Conservation (phyloP, 2,797 vertebrate species). For the Xerus rutilus region DNA sequence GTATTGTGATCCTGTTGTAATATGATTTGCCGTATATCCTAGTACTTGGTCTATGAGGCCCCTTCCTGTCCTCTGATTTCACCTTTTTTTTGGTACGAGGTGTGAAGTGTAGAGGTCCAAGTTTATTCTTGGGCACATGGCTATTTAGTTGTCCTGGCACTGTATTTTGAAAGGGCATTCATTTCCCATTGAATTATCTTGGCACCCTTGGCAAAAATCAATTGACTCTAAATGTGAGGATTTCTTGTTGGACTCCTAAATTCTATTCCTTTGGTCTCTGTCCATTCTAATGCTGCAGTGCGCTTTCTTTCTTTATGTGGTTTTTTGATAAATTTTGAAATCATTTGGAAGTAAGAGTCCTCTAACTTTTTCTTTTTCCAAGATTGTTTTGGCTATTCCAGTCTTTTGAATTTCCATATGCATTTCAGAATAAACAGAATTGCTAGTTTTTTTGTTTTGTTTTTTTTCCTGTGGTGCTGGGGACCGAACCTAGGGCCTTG, state of each 20-base stretch:
- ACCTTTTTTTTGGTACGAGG: conserved; percentile 1
- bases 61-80: not conserved
- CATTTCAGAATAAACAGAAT: conserved; percentile 24
- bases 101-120: not conserved
- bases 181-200: conserved; percentile 19
- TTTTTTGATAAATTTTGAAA: conserved; percentile 45
- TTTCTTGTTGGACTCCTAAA: not conserved
- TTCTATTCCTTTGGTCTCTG: not conserved
- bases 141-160: not conserved
- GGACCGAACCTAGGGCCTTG: no score
- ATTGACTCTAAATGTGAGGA: not conserved
- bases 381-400: not conserved
- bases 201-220: not conserved
- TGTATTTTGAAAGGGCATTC: not conserved
- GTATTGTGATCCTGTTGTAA: not conserved
- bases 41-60: not conserved
- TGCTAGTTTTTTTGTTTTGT: not conserved
- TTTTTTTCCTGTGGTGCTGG: no score
- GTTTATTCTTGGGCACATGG: not conserved
- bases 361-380: not conserved
- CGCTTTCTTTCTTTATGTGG: not conserved
- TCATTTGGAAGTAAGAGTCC: not conserved
- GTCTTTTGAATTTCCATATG: not conserved
- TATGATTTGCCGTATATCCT: not conserved
- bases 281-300: not conserved